Base-by-base conservation (phyloP, 2,113 vertebrate genomes). In the Bolborhynchus lineola region DNA sequence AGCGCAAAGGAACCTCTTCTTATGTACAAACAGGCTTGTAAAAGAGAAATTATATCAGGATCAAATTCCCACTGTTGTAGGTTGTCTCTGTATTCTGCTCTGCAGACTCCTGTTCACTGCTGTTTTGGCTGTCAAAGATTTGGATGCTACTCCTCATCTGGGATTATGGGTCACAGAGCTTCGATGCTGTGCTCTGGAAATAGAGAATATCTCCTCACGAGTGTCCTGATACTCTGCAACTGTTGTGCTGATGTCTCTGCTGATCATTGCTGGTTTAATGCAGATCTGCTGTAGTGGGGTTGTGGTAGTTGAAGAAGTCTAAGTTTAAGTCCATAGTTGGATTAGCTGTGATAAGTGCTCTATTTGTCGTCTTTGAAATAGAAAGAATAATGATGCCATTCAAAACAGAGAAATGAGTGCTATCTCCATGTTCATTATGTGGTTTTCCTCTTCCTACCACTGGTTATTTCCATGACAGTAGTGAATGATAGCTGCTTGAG, bases 11-110 rank as follows among this genome's bases (percentile, higher is more conserved):
- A 62, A 17, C 16, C 18, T 60, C n/a, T 52, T 33, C 33, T 76
- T 68, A 19, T 25, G 23, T 35, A 39, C 41, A 68, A 42, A 64
- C 7, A 33, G 42, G 12, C 20, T 14, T 0, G 0, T 12, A 16
- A 67, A 19, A 60, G 21, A 60, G 28, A 64, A 80, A 7, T 29
- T n/a, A 1, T n/a, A 35, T 33, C 26, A 29, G 47, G 17, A 69
- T 79, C 23, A 60, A 37, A 76, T 50, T 60, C 35, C 29, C 20
- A 16, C 29, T 1, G 0, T 24, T 87, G 25, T 29, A 70, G 33
- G 10, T 50, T 75, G 20, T 79, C 46, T 70, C 25, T 62, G 18
- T 21, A 49, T n/a, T 19, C 33, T 55, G 11, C 33, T 80, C 33
- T 64, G 49, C 13, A 31, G 55, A 18, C 3, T 49, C 10, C 28